These are phyloP conservation scores for roundworm (Caenorhabditis elegans) DNA, from an alignment of 1,140 invertebrate species.

Conservation along the genomic window WBcel235 BX284605.5:8084001-8084500, in stretches of 20 bases:
- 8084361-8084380: constrained; percentile 81
- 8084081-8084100: no score
- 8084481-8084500: constrained; percentile 77
- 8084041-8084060: no score
- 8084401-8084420: neutral
- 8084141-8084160: no score
- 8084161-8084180: no score
- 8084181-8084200: no score
- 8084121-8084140: no score
- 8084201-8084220: no score
- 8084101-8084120: no score
- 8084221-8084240: constrained; percentile 11
- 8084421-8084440: constrained; percentile 43
- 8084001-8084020: no score
- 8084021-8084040: no score
- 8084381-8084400: constrained; percentile 33
- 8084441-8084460: constrained; percentile 66
- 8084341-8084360: constrained; percentile 91
- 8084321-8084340: constrained; percentile 72
- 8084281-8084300: constrained; percentile 45
- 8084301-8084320: constrained; percentile 83
- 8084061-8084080: no score
- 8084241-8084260: constrained; percentile 43
- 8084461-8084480: constrained; percentile 71
- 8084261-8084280: constrained; percentile 49